A percentile compares a stretch with the other conserved stretches of the same genome.
These are phyloP conservation scores for Ceratosolen fusciceps DNA, from an alignment of 1,140 invertebrate genomes.

Conservation along the genomic window DNA sequence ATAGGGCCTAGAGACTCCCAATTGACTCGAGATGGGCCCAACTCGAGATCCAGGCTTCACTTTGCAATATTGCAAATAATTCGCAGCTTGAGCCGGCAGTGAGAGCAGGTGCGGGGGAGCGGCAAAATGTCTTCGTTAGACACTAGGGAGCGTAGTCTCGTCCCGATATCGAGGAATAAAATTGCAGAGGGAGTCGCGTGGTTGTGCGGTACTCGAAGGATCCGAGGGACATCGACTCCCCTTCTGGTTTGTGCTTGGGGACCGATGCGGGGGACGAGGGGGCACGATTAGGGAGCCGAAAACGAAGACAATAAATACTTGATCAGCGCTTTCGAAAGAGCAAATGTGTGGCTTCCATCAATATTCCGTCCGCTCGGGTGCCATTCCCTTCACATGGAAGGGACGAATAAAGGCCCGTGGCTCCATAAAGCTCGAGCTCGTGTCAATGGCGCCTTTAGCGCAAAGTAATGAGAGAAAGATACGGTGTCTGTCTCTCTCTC, in stretches of 20 bases:
- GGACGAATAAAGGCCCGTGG: neutral
- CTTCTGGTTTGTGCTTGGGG: too few species aligned
- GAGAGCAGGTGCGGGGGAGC: too few species aligned
- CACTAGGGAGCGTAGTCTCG: too few species aligned
- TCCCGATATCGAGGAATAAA: too few species aligned
- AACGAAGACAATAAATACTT: slow-evolving; percentile 10
- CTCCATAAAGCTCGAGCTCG: slow-evolving; percentile 7
- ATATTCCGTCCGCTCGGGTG: slow-evolving; percentile 1
- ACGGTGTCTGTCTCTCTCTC: too few species aligned
- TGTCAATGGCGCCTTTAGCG: neutral
- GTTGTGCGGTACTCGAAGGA: neutral
- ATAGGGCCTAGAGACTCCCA: too few species aligned
- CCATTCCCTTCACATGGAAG: neutral
- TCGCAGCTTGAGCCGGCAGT: too few species aligned
- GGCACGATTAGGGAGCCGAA: neutral
- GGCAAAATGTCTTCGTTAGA: too few species aligned
- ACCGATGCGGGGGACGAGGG: neutral
- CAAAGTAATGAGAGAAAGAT: neutral
- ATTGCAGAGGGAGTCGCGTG: neutral
- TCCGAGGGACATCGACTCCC: too few species aligned
- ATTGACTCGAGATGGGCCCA: too few species aligned
- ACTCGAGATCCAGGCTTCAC: too few species aligned
- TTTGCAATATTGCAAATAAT: too few species aligned
- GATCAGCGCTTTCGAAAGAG: neutral
- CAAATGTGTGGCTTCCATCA: slow-evolving; percentile 1